Evolutionary conservation across 2,888 invertebrate genomes (phyloP).

Genomic region (Drosophila siamana): DNA sequence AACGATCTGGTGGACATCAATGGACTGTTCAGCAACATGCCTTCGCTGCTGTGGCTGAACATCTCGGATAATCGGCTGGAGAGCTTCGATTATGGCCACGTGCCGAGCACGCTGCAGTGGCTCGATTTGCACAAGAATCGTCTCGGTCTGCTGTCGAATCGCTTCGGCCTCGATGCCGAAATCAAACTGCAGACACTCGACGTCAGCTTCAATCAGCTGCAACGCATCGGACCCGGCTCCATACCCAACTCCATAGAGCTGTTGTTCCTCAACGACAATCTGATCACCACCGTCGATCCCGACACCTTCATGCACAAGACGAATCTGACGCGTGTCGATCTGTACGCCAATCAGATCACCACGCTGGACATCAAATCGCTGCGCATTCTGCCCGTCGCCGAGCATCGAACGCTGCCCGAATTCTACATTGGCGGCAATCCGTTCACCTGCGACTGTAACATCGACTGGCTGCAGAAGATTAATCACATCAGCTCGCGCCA

Average conservation of each 20-base stretch:
- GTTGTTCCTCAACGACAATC: slow-evolving; percentile 95
- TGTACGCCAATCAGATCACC: slow-evolving; percentile 96
- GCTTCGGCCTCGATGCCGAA: slow-evolving; percentile 89
- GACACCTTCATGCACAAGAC: slow-evolving; percentile 95
- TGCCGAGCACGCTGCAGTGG: slow-evolving; percentile 94
- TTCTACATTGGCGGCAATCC: slow-evolving; percentile 98
- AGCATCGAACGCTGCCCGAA: slow-evolving; percentile 91
- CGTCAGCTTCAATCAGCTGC: slow-evolving; percentile 95
- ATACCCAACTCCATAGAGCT: slow-evolving; percentile 94
- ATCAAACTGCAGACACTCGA: slow-evolving; percentile 93
- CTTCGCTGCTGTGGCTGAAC: slow-evolving; percentile 94
- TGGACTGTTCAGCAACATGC: slow-evolving; percentile 93
- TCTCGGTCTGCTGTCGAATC: slow-evolving; percentile 91
- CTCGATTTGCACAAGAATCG: slow-evolving; percentile 95
- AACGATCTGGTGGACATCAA: slow-evolving; percentile 93
- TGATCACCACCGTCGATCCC: slow-evolving; percentile 93
- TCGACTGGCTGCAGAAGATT: slow-evolving; percentile 97
- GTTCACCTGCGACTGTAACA: slow-evolving; percentile 97
- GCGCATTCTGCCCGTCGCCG: slow-evolving; percentile 91
- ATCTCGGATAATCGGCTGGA: slow-evolving; percentile 95
- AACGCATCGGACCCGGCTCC: slow-evolving; percentile 90
- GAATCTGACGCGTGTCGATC: slow-evolving; percentile 95
- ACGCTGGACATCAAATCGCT: slow-evolving; percentile 96
- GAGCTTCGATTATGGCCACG: slow-evolving; percentile 94
- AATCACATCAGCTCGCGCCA: slow-evolving; percentile 94